Evolutionary conservation across 2,113 vertebrate genomes (phyloP).

Genomic region (Halcyon malimbica): DNA sequence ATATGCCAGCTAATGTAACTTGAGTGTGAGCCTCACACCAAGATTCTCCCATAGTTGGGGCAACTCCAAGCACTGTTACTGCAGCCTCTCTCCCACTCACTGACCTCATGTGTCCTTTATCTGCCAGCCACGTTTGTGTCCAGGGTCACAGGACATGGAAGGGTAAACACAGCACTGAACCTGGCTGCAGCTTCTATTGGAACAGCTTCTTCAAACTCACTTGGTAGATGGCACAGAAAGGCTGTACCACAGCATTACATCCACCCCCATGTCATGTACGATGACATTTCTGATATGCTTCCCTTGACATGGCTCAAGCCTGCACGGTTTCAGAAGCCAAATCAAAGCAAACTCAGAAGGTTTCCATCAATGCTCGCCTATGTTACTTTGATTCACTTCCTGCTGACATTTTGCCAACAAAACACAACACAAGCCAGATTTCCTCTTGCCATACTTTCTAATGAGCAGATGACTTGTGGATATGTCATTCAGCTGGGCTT

Average conservation of each 20-base stretch:
- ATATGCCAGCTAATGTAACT: neutral
- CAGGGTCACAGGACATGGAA: neutral
- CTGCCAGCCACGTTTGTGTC: neutral
- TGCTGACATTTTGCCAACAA: conserved; percentile 5
- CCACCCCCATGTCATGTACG: accelerated
- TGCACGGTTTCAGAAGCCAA: neutral
- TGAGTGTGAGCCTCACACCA: neutral
- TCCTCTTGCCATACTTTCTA: conserved; percentile 5
- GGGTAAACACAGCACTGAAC: neutral
- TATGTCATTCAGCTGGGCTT: conserved; percentile 55
- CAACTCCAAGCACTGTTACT: neutral
- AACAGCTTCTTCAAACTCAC: neutral
- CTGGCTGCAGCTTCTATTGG: neutral
- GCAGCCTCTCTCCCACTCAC: neutral
- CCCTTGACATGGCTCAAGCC: neutral
- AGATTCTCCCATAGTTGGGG: neutral
- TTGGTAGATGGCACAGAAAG: neutral
- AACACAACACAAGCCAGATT: neutral
- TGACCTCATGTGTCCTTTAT: neutral
- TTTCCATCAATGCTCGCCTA: neutral
- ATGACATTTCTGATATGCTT: neutral
- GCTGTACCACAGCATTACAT: neutral
- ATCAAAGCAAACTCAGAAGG: neutral
- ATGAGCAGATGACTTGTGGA: neutral
- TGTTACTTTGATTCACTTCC: conserved; percentile 11